Conservation (phyloP, 2,113 vertebrate genomes). For the Cheirogaleus medius region DNA sequence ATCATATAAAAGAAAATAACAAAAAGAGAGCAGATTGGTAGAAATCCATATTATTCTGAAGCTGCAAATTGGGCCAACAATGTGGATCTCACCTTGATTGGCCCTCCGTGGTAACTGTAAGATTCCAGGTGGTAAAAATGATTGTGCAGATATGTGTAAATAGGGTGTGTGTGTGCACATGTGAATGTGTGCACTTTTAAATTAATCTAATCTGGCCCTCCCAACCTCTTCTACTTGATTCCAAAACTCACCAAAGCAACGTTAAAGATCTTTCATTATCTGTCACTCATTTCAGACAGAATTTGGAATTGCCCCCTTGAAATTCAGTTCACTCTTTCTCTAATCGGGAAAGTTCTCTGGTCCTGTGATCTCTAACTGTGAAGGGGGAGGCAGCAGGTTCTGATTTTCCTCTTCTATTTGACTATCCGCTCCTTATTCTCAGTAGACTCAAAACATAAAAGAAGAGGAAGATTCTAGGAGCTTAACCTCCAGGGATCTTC, state of each 20-base stretch:
- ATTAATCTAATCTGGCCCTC: neutral
- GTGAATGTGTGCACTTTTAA: neutral
- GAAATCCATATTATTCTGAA: neutral
- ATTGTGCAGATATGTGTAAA: neutral
- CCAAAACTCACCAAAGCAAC: neutral
- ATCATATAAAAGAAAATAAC: neutral
- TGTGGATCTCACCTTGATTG: neutral
- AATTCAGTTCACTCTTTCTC: neutral
- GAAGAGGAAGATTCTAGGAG: neutral
- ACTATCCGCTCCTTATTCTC: neutral
- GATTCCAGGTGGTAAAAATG: neutral
- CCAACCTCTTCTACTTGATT: neutral
- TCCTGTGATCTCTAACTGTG: neutral
- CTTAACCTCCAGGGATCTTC: neutral
- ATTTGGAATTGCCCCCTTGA: neutral
- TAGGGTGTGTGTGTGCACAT: neutral
- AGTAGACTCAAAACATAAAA: neutral
- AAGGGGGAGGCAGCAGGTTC: neutral
- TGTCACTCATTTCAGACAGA: neutral
- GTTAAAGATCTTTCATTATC: neutral
- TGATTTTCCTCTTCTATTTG: neutral
- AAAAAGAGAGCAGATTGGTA: neutral
- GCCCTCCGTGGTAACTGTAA: neutral
- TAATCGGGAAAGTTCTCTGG: neutral
- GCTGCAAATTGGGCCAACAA: neutral